Evolutionary conservation across 2,888 invertebrate species (phyloP).

Genomic region (Metallyticus violacea): DNA sequence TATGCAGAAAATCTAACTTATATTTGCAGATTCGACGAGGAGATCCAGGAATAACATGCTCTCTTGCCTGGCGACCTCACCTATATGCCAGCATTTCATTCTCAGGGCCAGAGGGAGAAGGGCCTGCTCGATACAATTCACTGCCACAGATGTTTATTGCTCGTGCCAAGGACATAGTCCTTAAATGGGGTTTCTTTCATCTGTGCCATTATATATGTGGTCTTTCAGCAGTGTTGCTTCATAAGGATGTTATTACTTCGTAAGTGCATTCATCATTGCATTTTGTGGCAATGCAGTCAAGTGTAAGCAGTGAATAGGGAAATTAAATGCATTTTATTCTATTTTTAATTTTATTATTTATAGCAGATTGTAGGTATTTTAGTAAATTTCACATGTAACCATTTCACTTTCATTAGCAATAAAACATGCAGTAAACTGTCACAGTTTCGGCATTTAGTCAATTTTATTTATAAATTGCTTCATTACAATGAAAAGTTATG

Average conservation of each 20-base stretch:
- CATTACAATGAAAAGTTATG: too few relatives aligned
- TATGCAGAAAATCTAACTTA: background rate
- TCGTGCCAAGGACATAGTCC: constrained; percentile 53
- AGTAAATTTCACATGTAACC: too few relatives aligned
- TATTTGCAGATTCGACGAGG: constrained; percentile 57
- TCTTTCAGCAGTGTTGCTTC: constrained; percentile 65
- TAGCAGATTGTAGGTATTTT: too few relatives aligned
- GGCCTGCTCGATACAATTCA: constrained; percentile 49
- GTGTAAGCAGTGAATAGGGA: too few relatives aligned
- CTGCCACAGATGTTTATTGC: constrained; percentile 50
- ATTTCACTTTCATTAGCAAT: too few relatives aligned
- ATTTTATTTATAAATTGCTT: too few relatives aligned
- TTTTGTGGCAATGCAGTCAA: too few relatives aligned
- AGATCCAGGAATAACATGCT: constrained; percentile 69
- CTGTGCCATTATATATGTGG: constrained; percentile 57
- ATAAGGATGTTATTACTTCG: constrained; percentile 69
- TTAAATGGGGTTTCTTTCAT: constrained; percentile 59
- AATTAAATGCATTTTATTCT: too few relatives aligned
- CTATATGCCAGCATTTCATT: constrained; percentile 60
- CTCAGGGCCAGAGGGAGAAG: constrained; percentile 54
- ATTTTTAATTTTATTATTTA: too few relatives aligned
- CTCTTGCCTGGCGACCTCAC: constrained; percentile 70
- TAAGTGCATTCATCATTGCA: constrained; percentile 52
- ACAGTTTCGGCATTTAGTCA: too few relatives aligned
- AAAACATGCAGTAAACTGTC: too few relatives aligned